Evolutionary conservation across 2,797 vertebrate genomes (phyloP).

Genomic region (Tarsius wallacei): DNA sequence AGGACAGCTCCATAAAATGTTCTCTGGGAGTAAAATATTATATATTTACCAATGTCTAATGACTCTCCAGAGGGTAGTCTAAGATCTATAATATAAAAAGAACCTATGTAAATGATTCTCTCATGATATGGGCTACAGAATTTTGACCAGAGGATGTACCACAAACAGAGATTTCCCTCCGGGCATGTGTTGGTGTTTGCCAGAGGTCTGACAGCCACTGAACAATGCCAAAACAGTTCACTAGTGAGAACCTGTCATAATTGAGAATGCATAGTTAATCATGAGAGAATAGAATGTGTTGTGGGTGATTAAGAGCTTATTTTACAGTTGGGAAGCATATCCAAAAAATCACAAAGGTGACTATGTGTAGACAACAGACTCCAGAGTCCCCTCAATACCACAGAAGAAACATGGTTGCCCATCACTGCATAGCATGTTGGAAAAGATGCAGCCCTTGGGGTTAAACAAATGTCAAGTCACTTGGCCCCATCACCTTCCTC

Average conservation of each 20-base stretch:
- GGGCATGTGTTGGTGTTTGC: not conserved
- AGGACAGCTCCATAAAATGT: not conserved
- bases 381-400: not conserved
- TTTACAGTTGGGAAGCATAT: not conserved
- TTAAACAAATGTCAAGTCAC: not conserved
- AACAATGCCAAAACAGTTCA: conserved; percentile 30
- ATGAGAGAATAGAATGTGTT: not conserved
- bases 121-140: not conserved
- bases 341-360: not conserved
- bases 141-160: not conserved
- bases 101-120: not conserved
- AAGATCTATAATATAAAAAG: not conserved
- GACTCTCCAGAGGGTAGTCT: not conserved
- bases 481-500: no score
- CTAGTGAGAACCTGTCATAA: not conserved
- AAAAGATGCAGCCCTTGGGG: not conserved
- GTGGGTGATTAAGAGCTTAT: conserved; percentile 35
- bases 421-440: not conserved
- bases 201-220: not conserved
- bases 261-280: not conserved
- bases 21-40: not conserved
- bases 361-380: not conserved
- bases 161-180: not conserved
- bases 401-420: not conserved
- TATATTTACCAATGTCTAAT: not conserved